Evolutionary conservation across 2,888 invertebrate species (phyloP), one percentile per base, ranked within the genome.

Genomic region (Malacosoma neustria): DNA sequence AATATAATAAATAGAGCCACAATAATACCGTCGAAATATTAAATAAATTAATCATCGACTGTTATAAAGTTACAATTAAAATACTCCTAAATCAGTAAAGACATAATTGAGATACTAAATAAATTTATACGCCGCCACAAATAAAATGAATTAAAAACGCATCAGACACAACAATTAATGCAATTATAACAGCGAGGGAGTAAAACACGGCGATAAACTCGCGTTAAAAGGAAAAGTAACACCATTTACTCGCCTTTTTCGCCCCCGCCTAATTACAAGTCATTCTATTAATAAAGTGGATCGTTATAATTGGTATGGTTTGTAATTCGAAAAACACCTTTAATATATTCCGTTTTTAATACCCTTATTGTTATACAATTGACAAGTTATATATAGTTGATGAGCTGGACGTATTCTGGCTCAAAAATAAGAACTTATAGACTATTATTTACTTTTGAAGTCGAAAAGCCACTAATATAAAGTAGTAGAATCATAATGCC

Each of bases 251-350:
- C 66, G 71, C 62, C 61, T 80, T 81, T 82, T 79, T 76, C 76
- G 68, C 80, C 84, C 79, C 79, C 52, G 61, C 60, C 76, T 81
- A 84, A 81, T 81, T 80, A 81, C 70, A 67, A 72, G 65, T 67
- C 74, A 64, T 70, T 79, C 77, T 74, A 76, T 79, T 82, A 84
- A 80, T 80, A 77, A 75, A 76, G 68, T 59, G 66, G 72, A 70
- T 72, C 72, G 69, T 73, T 69, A 73, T 68, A 74, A 76, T 79
- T 74, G 76, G 63, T 62, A 64, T 50, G 67, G 5, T 22, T 22
- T 9, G 5, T 22, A 22, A 22, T 22, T 22, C 9, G 22, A 22
- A 22, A 22, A 22, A 22, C 56, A 49, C 52, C 46, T 51, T 48
- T 50, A 4, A 22, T 9, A 3, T 9, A 22, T 22, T 2, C 5